These are phyloP conservation scores for Ormyrus labotus DNA, from an alignment of 2,888 invertebrate species.

Conservation along the genomic window DNA sequence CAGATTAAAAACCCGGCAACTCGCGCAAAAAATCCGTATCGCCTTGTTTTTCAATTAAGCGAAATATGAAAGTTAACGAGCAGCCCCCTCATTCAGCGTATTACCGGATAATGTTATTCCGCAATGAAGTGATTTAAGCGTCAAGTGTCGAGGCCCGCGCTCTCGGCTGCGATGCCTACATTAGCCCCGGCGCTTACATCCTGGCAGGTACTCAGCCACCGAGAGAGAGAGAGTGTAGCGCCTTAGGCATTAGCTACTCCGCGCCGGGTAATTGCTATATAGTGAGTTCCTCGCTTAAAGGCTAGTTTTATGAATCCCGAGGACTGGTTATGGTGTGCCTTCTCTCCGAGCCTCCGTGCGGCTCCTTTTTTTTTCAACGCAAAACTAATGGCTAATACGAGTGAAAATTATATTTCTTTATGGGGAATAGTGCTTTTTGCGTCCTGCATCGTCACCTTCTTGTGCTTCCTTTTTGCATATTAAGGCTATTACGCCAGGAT, in stretches of 20 bases:
- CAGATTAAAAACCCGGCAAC: too few relatives aligned
- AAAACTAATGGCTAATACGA: conserved; percentile 43
- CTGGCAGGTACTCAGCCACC: conserved; percentile 53
- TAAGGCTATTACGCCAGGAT: too few relatives aligned
- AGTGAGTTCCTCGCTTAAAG: conserved; percentile 44
- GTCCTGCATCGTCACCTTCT: neutral
- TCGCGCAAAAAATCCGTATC: too few relatives aligned
- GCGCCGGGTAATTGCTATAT: conserved; percentile 45
- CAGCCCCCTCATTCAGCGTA: conserved; percentile 21
- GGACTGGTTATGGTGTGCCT: conserved; percentile 12
- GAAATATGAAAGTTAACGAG: neutral
- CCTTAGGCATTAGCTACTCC: conserved; percentile 47
- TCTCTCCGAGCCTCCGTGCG: neutral
- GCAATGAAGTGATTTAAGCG: conserved; percentile 54
- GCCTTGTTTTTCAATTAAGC: conserved; percentile 25
- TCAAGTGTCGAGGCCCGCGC: conserved; percentile 40
- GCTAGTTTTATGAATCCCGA: conserved; percentile 48
- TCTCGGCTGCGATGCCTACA: conserved; percentile 42
- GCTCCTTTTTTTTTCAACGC: conserved; percentile 13
- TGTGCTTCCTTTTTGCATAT: neutral
- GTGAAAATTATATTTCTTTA: conserved; percentile 33
- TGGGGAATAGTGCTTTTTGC: neutral
- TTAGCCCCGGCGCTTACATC: conserved; percentile 49
- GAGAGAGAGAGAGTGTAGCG: neutral
- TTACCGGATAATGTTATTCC: conserved; percentile 7